Evolutionary conservation across 1,140 invertebrate species (phyloP).

Genomic region (Ceratina japonica): DNA sequence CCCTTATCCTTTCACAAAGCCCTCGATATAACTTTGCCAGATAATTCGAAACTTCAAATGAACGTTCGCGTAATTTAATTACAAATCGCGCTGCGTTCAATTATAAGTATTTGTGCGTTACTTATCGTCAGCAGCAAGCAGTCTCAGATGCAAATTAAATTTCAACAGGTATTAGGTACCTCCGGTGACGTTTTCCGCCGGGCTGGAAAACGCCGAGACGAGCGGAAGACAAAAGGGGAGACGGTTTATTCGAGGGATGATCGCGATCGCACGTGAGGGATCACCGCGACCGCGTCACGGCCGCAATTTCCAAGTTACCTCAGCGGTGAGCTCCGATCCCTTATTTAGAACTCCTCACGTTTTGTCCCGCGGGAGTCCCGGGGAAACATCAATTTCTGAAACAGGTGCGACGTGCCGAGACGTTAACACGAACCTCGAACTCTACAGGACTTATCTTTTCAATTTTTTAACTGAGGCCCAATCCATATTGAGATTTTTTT

Average conservation of each 20-base stretch:
- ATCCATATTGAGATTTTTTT: too few relatives aligned
- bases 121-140: too few relatives aligned
- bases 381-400: slow-evolving; percentile 73
- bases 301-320: slow-evolving; percentile 63
- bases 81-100: too few relatives aligned
- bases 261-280: slow-evolving; percentile 58
- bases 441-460: background rate
- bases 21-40: too few relatives aligned
- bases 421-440: slow-evolving; percentile 49
- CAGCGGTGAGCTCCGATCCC: slow-evolving; percentile 51
- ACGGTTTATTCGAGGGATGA: slow-evolving; percentile 57
- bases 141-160: background rate
- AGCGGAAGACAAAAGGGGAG: slow-evolving; percentile 26
- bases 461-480: background rate
- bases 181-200: background rate
- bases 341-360: slow-evolving; percentile 64
- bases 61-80: too few relatives aligned
- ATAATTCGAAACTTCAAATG: too few relatives aligned
- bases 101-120: too few relatives aligned
- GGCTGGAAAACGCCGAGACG: slow-evolving; percentile 5
- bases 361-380: slow-evolving; percentile 50
- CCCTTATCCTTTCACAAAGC: too few relatives aligned
- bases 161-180: slow-evolving; percentile 30
- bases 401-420: slow-evolving; percentile 66
- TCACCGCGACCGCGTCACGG: slow-evolving; percentile 48